phyloP scores from a whole-genome alignment of 2,113 vertebrate genomes.

The Lynx canadensis region DNA sequence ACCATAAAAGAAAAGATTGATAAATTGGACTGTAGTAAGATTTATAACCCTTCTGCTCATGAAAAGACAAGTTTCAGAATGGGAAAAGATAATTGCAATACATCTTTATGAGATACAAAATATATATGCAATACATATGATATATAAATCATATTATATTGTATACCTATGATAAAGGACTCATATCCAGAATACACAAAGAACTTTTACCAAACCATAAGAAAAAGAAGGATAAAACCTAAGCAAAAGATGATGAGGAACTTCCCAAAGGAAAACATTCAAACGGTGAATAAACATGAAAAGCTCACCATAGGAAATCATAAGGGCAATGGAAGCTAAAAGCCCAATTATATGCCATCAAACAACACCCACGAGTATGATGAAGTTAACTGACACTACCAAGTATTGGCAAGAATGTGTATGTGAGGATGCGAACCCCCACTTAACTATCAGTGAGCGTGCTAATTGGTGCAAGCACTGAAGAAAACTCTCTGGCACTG shows the following conservation, averaged over 20 bases:
- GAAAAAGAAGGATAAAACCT: not conserved
- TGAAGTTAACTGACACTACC: not conserved
- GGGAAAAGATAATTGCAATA: not conserved
- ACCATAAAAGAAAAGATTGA: not conserved
- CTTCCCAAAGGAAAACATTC: not conserved
- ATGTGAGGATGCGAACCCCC: not conserved
- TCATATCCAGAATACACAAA: not conserved
- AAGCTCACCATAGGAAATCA: not conserved
- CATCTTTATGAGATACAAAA: not conserved
- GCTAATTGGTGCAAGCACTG: not conserved
- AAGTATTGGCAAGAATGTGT: not conserved
- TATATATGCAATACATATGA: not conserved
- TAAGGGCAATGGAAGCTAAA: not conserved
- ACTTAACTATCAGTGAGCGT: not conserved
- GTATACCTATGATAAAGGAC: not conserved
- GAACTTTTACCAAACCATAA: not conserved
- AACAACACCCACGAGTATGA: not conserved
- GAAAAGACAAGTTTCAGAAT: not conserved
- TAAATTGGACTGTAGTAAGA: not conserved
- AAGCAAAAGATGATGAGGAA: not conserved
- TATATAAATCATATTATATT: not conserved
- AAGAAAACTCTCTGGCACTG: not conserved
- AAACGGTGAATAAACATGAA: not conserved
- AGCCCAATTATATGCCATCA: not conserved
- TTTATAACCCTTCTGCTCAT: not conserved